phyloP scores from a whole-genome alignment of 1,140 invertebrate species.

The Cydia pomonella region DNA sequence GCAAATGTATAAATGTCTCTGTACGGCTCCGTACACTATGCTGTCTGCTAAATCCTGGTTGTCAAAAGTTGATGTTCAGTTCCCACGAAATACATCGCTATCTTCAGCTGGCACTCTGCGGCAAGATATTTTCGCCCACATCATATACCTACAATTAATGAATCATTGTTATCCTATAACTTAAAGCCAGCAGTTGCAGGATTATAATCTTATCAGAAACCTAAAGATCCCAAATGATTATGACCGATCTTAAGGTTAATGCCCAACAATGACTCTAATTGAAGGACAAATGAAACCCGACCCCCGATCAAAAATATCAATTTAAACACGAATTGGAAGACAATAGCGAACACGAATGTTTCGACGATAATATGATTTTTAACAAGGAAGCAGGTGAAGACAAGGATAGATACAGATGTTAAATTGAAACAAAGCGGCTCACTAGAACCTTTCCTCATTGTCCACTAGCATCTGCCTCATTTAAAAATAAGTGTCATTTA shows the following conservation, averaged over 20 bases:
- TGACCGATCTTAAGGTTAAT: constrained; percentile 19
- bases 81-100: too few species aligned
- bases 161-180: too few species aligned
- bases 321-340: constrained; percentile 5
- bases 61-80: too few species aligned
- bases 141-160: too few species aligned
- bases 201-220: background rate
- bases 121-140: too few species aligned
- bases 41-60: too few species aligned
- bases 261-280: constrained; percentile 24
- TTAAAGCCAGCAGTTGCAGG: background rate
- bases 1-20: too few species aligned
- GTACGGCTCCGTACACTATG: too few species aligned
- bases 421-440: constrained; percentile 53
- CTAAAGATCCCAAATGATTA: background rate
- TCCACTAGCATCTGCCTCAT: constrained; percentile 52
- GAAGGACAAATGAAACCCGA: constrained; percentile 26
- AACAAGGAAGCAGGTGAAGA: constrained; percentile 61
- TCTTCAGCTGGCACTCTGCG: too few species aligned
- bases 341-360: constrained; percentile 11
- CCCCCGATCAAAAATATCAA: constrained; percentile 30
- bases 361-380: constrained; percentile 37
- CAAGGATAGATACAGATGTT: constrained; percentile 50
- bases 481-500: constrained; percentile 64
- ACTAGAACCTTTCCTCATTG: constrained; percentile 50